Conservation (phyloP, 1,140 invertebrate genomes). For the Oedothorax gibbosus region DNA sequence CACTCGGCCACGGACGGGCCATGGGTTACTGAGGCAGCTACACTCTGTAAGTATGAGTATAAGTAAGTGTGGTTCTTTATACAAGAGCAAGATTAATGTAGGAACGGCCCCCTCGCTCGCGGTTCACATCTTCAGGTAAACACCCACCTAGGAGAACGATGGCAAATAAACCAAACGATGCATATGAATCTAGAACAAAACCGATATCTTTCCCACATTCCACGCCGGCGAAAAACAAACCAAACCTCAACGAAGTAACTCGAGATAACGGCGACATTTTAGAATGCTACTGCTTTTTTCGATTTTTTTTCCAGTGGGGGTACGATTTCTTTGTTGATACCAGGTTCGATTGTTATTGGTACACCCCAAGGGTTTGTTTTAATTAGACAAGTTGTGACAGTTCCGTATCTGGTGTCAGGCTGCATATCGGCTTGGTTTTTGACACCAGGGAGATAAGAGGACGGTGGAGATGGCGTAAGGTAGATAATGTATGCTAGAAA, state of each 20-base stretch:
- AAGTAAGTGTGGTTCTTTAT: too few relatives aligned
- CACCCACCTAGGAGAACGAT: slow-evolving; percentile 31
- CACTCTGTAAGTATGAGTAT: too few relatives aligned
- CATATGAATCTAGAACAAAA: slow-evolving; percentile 14
- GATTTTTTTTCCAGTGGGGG: not conserved
- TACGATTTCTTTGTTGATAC: slow-evolving; percentile 30
- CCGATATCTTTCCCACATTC: not conserved
- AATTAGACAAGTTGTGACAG: slow-evolving; percentile 47
- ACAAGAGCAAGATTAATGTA: not conserved
- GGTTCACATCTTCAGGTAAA: slow-evolving; percentile 26
- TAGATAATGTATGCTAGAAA: too few relatives aligned
- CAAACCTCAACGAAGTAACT: slow-evolving; percentile 16
- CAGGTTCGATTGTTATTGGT: slow-evolving; percentile 52
- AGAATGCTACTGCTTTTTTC: slow-evolving; percentile 38
- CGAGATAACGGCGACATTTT: slow-evolving; percentile 52
- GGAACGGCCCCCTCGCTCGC: slow-evolving; percentile 1
- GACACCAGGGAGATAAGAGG: too few relatives aligned
- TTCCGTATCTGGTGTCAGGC: slow-evolving; percentile 39
- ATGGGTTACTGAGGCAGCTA: too few relatives aligned
- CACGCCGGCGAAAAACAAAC: slow-evolving; percentile 11
- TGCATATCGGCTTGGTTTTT: not conserved
- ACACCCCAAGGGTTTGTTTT: slow-evolving; percentile 48
- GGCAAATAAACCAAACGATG: slow-evolving; percentile 41
- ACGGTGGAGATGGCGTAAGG: too few relatives aligned
- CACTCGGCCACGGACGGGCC: too few relatives aligned